Evolutionary conservation across 2,888 invertebrate species (phyloP), one percentile per base, ranked within the genome.

Genomic region (Euclidia mi): DNA sequence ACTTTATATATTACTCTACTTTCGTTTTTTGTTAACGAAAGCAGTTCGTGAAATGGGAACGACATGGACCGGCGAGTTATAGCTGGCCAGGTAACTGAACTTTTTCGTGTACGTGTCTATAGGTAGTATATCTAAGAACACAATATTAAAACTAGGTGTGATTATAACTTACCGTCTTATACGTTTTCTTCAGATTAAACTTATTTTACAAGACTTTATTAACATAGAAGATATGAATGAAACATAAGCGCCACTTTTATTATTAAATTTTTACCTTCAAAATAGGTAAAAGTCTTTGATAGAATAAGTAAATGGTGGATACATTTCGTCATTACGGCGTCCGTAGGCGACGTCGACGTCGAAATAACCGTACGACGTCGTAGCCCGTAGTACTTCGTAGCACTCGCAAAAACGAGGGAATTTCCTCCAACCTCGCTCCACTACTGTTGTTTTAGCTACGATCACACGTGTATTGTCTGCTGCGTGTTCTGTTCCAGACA

Each of bases 1-100:
- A 79, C 67, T 80, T 78, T 78, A 79, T 82, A 78, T 80, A 81
- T 77, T 67, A 79, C 67, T 64, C 67, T 74, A 61, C 66, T 71
- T 72, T 65, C 62, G 35, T 69, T 68, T 66, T 75, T 78, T 75
- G 70, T 66, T 72, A 65, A 71, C 74, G 68, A 63, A 71, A 70
- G 68, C n/a, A n/a, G n/a, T 72, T 65, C 70, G 56, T 67, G 68
- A 61, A 69, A 71, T 64, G 50, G 48, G 57, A 72, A 67, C 56
- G 56, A 52, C 56, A 56, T 44, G 40, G 45, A 20, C 15, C 32
- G n/a, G n/a, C n/a, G 46, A 53, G 41, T 46, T 53, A 47, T 53
- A 47, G 17, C 12, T 10, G 29, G 28, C 14, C 35, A 53, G 35
- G 53, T 47, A 42, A 35, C 28, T n/a, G 17, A 17, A 42, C 9